Conservation (phyloP, 2,113 vertebrate genomes). For the Physeter macrocephalus region DNA sequence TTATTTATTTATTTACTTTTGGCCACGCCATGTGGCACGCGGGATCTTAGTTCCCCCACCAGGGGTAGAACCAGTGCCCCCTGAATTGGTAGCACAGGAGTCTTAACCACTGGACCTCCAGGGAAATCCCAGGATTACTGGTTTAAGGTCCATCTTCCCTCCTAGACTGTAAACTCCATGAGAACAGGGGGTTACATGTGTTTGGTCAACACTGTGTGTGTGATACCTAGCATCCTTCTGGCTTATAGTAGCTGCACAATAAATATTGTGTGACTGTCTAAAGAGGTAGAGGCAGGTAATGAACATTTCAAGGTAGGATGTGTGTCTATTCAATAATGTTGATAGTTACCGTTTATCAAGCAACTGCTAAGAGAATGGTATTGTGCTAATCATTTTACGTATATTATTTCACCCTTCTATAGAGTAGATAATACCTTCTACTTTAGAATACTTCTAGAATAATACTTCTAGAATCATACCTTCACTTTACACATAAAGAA, state of each 20-base stretch:
- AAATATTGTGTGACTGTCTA: background rate
- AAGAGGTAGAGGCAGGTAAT: background rate
- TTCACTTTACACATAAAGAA: background rate
- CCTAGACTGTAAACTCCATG: background rate
- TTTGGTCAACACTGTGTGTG: background rate
- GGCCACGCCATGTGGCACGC: fast-evolving
- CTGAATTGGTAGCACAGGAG: too few species aligned
- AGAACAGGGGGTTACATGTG: background rate
- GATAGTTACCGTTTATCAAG: background rate
- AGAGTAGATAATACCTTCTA: background rate
- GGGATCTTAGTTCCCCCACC: too few species aligned
- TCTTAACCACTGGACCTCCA: too few species aligned
- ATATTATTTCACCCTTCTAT: background rate
- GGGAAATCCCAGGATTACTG: background rate
- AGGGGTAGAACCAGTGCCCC: too few species aligned
- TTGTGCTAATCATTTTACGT: background rate
- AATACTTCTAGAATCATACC: background rate
- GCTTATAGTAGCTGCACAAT: background rate
- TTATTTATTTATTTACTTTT: background rate
- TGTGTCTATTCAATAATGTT: background rate
- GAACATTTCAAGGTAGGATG: background rate
- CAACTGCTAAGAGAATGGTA: background rate
- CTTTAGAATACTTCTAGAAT: too few species aligned
- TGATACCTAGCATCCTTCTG: background rate
- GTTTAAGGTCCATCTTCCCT: background rate